Conservation (phyloP, 1,140 invertebrate species). For the Laupala kohalensis region DNA sequence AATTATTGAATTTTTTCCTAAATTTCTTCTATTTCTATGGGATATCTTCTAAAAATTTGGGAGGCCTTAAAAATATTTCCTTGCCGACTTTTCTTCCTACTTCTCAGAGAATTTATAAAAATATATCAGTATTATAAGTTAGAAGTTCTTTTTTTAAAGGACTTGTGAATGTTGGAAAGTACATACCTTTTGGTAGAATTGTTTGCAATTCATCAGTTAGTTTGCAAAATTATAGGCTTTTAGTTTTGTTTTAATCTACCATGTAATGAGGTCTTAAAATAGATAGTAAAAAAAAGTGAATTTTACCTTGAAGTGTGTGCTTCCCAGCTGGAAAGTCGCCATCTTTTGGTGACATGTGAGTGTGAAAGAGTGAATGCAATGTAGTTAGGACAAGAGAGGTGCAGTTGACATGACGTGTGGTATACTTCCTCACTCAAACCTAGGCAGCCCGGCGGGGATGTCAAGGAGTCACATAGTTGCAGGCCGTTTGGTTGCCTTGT, state of each 20-base stretch:
- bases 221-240: too few species aligned
- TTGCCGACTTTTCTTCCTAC: too few species aligned
- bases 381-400: slow-evolving; percentile 6
- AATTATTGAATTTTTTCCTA: too few species aligned
- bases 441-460: slow-evolving; percentile 14
- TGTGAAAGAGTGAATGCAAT: neutral
- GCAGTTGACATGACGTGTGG: slow-evolving; percentile 10
- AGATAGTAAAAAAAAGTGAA: too few species aligned
- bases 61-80: too few species aligned
- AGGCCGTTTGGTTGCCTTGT: slow-evolving; percentile 11
- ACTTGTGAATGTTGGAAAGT: neutral
- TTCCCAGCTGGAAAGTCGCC: neutral
- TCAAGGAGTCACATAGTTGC: slow-evolving; percentile 7
- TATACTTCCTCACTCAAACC: slow-evolving; percentile 15
- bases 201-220: too few species aligned
- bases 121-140: neutral
- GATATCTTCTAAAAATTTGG: too few species aligned
- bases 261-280: too few species aligned
- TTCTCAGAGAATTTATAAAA: too few species aligned
- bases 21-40: too few species aligned
- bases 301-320: neutral
- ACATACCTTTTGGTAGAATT: neutral
- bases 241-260: too few species aligned
- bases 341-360: neutral
- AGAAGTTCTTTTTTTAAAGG: neutral